Conservation (phyloP, 2,113 vertebrate genomes). For the Hippocampus barbouri region DNA sequence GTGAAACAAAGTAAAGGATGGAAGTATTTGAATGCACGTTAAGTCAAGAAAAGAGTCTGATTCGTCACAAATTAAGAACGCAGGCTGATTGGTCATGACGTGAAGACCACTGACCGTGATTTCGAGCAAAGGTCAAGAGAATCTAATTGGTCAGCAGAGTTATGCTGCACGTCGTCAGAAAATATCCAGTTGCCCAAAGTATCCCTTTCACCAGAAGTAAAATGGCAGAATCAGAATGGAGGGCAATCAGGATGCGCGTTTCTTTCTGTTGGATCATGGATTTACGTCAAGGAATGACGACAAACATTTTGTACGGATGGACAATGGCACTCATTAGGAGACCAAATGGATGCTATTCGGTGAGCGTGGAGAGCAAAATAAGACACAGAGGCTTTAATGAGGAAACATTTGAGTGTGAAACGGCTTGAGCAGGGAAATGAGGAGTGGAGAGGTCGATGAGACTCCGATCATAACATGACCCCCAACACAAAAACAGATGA, state of each 20-base stretch:
- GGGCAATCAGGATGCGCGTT: neutral
- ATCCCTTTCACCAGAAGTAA: neutral
- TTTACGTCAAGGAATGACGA: too few species aligned
- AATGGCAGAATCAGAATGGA: neutral
- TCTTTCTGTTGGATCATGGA: neutral
- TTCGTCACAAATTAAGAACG: neutral
- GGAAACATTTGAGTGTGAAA: conserved; percentile 12
- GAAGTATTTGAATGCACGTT: neutral
- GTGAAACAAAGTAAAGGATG: too few species aligned
- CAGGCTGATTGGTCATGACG: neutral
- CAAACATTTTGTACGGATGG: neutral
- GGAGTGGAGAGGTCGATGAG: conserved; percentile 23
- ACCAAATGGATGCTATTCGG: neutral
- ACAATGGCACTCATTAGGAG: conserved; percentile 11
- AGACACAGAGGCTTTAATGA: neutral
- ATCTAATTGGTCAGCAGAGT: too few species aligned
- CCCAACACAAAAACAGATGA: conserved; percentile 50
- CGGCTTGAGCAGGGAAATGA: conserved; percentile 17
- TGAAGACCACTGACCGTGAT: neutral
- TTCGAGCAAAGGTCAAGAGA: too few species aligned
- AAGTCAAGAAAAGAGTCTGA: neutral
- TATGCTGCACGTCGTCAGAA: neutral
- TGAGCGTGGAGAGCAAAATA: conserved; percentile 9
- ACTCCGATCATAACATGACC: conserved; percentile 53
- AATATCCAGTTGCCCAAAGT: neutral